Conservation (phyloP, 2,888 invertebrate species). For the Thereva nobilitata region DNA sequence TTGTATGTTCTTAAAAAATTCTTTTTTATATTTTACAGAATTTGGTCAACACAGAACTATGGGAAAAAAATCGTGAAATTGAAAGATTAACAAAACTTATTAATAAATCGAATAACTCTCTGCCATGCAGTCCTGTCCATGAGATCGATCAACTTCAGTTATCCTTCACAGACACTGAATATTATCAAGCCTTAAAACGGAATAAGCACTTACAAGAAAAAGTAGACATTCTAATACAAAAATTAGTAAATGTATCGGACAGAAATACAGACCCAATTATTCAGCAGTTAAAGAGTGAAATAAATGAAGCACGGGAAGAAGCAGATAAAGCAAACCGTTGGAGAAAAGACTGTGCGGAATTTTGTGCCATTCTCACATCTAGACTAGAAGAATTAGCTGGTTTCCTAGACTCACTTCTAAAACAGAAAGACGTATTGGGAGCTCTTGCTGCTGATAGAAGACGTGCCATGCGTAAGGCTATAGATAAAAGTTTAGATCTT, state of each 20-base stretch:
- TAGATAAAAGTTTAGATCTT: conserved; percentile 62
- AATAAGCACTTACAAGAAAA: conserved; percentile 54
- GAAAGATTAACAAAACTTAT: conserved; percentile 59
- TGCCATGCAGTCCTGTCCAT: conserved; percentile 43
- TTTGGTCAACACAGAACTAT: conserved; percentile 63
- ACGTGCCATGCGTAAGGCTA: conserved; percentile 61
- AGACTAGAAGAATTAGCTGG: conserved; percentile 65
- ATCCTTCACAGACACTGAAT: conserved; percentile 53
- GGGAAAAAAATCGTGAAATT: conserved; percentile 64
- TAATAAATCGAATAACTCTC: conserved; percentile 40
- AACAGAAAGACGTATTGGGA: conserved; percentile 62
- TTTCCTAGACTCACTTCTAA: conserved; percentile 64
- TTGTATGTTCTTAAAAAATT: background rate
- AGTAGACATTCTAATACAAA: conserved; percentile 51
- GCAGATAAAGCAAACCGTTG: conserved; percentile 52
- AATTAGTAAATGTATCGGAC: conserved; percentile 43
- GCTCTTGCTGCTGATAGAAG: conserved; percentile 61
- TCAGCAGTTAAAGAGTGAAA: conserved; percentile 48
- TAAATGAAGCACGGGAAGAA: conserved; percentile 49
- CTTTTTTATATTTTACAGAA: conserved; percentile 52
- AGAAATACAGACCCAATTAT: conserved; percentile 47
- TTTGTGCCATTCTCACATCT: conserved; percentile 59
- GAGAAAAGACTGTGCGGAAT: conserved; percentile 54
- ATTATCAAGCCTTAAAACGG: conserved; percentile 50
- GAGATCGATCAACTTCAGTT: conserved; percentile 48